A percentile compares a stretch with the other conserved stretches of the same genome.
Evolutionary conservation across 1,140 invertebrate genomes (phyloP).

Genomic region (Leptinotarsa texana): DNA sequence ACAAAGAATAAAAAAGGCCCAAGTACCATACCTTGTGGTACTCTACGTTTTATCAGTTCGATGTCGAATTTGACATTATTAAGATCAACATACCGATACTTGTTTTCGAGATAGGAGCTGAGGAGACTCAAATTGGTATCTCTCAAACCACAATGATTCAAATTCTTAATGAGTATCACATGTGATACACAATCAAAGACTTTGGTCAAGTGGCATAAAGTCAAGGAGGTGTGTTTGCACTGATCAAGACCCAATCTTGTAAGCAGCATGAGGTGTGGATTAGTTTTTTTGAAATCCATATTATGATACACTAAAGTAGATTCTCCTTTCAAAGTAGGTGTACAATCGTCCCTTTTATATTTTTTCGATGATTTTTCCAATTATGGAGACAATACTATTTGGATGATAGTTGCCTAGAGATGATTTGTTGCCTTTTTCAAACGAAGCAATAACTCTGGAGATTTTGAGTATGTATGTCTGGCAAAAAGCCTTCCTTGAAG

Average conservation of each 20-base stretch:
- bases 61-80: not conserved
- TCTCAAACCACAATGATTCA: not conserved
- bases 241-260: not conserved
- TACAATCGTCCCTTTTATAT: not conserved
- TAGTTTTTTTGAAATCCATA: not conserved
- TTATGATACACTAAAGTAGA: not conserved
- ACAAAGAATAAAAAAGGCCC: not conserved
- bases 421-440: not conserved
- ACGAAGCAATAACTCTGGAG: not conserved
- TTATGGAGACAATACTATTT: not conserved
- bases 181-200: not conserved
- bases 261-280: not conserved
- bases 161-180: not conserved
- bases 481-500: not conserved
- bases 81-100: not conserved
- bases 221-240: not conserved
- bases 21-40: not conserved
- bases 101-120: not conserved
- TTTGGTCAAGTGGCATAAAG: not conserved
- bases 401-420: not conserved
- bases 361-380: not conserved
- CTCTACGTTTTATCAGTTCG: not conserved
- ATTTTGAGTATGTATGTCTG: constrained; percentile 1
- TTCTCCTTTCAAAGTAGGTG: not conserved
- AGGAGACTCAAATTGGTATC: not conserved